These are phyloP conservation scores for Neoaliturus tenellus DNA, from an alignment of 2,888 invertebrate species.

Conservation along the genomic window DNA sequence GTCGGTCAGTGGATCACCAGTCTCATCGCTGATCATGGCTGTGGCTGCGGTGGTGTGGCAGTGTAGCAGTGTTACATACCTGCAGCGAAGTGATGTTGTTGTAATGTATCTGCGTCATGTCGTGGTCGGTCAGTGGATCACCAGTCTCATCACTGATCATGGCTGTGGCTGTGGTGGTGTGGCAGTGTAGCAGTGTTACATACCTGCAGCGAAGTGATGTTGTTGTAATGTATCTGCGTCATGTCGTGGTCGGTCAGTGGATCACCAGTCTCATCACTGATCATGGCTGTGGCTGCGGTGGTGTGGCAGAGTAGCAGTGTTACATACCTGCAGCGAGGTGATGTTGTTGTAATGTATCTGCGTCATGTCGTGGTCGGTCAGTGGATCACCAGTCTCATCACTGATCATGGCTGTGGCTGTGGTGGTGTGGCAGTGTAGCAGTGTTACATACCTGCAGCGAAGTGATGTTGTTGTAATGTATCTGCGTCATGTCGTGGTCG, in stretches of 20 bases:
- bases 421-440: no score
- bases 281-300: no score
- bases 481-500: constrained; percentile 94
- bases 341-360: no score
- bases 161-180: no score
- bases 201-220: constrained; percentile 93
- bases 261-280: constrained; percentile 97
- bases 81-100: constrained; percentile 93
- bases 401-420: no score
- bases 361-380: no score
- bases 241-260: constrained; percentile 96
- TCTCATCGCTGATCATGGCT: constrained; percentile 97
- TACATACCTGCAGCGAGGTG: no score
- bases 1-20: constrained; percentile 95
- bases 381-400: no score
- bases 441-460: constrained; percentile 92
- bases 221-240: constrained; percentile 94
- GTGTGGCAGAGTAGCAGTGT: no score
- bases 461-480: constrained; percentile 95
- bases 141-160: constrained; percentile 98
- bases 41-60: no score
- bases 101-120: constrained; percentile 96
- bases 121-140: constrained; percentile 94
- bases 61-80: no score
- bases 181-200: no score